Conservation (phyloP, 2,797 vertebrate species). For the Xerus rutilus region DNA sequence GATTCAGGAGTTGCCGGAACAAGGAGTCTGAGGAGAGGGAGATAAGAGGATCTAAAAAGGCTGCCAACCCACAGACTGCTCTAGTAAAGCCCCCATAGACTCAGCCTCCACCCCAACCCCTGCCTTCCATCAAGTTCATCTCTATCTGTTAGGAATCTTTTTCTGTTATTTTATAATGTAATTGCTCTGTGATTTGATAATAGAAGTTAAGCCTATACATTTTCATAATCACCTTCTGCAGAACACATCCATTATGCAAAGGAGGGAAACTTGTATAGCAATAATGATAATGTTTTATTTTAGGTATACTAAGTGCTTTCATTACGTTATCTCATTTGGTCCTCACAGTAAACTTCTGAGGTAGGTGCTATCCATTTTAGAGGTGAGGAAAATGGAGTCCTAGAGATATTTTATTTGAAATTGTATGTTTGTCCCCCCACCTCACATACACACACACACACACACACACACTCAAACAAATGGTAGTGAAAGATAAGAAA, state of each 20-base stretch:
- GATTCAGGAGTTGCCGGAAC: slow-evolving; percentile 29
- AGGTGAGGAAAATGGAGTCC: slow-evolving; percentile 53
- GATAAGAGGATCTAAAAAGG: background rate
- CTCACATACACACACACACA: background rate
- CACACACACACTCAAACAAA: background rate
- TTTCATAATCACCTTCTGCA: slow-evolving; percentile 78
- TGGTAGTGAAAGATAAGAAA: background rate
- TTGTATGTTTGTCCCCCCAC: background rate
- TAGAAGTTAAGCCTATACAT: slow-evolving; percentile 76
- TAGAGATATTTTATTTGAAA: slow-evolving; percentile 60
- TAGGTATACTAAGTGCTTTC: slow-evolving; percentile 67
- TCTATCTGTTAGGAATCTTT: slow-evolving; percentile 55
- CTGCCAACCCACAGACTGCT: background rate
- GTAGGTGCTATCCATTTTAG: slow-evolving; percentile 61
- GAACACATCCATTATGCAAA: slow-evolving; percentile 79
- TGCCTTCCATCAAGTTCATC: background rate
- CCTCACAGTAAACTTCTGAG: slow-evolving; percentile 57
- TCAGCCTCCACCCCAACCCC: slow-evolving; percentile 14
- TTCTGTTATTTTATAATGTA: slow-evolving; percentile 61
- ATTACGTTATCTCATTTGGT: slow-evolving; percentile 62
- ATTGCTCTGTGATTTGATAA: slow-evolving; percentile 79
- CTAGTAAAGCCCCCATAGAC: background rate
- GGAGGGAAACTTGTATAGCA: slow-evolving; percentile 53
- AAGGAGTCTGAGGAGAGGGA: slow-evolving; percentile 32
- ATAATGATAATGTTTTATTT: slow-evolving; percentile 74